Conservation (phyloP, 1,140 invertebrate genomes). For the Lordiphosa mommai region DNA sequence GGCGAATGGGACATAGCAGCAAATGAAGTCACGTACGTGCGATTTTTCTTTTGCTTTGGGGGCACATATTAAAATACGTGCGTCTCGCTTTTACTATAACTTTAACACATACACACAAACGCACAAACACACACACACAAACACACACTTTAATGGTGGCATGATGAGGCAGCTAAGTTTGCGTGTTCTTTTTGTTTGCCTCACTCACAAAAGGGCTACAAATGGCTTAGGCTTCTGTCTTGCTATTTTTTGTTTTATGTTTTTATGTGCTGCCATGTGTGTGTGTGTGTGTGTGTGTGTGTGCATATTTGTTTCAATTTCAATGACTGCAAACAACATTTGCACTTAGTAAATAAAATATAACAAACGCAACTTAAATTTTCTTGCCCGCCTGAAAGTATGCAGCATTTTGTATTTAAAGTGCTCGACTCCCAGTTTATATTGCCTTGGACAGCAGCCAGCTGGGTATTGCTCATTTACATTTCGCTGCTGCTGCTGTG, state of each 20-base stretch:
- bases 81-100: slow-evolving; percentile 72
- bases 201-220: slow-evolving; percentile 71
- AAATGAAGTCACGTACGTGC: slow-evolving; percentile 79
- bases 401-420: slow-evolving; percentile 39
- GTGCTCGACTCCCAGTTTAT: slow-evolving; percentile 25
- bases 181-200: slow-evolving; percentile 48
- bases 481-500: slow-evolving; percentile 30
- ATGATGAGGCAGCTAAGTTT: slow-evolving; percentile 71
- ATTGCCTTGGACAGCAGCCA: slow-evolving; percentile 29
- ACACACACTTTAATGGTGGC: slow-evolving; percentile 63
- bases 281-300: slow-evolving; percentile 4
- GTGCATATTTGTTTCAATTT: slow-evolving; percentile 71
- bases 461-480: slow-evolving; percentile 48
- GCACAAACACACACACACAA: slow-evolving; percentile 11
- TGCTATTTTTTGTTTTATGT: slow-evolving; percentile 11
- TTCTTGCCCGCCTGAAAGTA: slow-evolving; percentile 10
- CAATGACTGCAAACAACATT: slow-evolving; percentile 76
- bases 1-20: slow-evolving; percentile 61
- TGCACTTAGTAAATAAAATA: slow-evolving; percentile 78
- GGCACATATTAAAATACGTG: slow-evolving; percentile 79
- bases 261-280: slow-evolving; percentile 32
- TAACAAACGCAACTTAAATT: slow-evolving; percentile 62
- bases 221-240: slow-evolving; percentile 62
- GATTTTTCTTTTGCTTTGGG: slow-evolving; percentile 79
- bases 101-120: slow-evolving; percentile 45